Evolutionary conservation across 2,888 invertebrate genomes (phyloP), one percentile per base, ranked within the genome.

Genomic region (Noctua janthina): DNA sequence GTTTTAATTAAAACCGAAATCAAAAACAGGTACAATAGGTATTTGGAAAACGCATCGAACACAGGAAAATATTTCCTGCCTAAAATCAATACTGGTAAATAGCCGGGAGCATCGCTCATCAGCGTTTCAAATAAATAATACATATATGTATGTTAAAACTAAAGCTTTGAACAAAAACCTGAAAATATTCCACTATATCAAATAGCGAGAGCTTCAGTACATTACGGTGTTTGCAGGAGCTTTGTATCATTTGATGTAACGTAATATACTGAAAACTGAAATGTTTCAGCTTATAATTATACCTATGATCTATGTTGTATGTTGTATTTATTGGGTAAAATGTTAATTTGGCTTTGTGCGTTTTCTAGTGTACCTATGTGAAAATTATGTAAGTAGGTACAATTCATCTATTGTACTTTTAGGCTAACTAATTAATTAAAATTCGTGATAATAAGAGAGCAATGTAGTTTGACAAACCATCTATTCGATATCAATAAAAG

Each of bases 41-140:
- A 70, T 74, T 84, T 66, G 35, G n/a, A 7, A 39, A 78, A 46
- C 64, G 79, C 39, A 84, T 2, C 29, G 66, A 69, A 73, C n/a
- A 11, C 35, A 29, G 51, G 64, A 74, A 79, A 67, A 83, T 71
- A 84, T 79, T 74, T 59, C 8, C n/a, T 68, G n/a, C 0, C 15
- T 64, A 64, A 73, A 82, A 78, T 77, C 70, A 68, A 85, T 82
- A 62, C 10, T 49, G 20, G 54, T 72, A 85, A 85, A 84, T 85
- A 74, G 73, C 73, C 70, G 62, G 8, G 29, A 73, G 73, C 68
- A 46, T 20, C 35, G 15, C 79, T 82, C 83, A 85, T 86, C 86
- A 86, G n/a, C 8, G 62, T 20, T 51, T 11, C 56, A 78, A 75
- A 78, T 82, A 82, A 70, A 78, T 76, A 85, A 78, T 78, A 78